These are phyloP conservation scores for Chaenocephalus aceratus DNA, from an alignment of 2,113 vertebrate species.

Conservation along the genomic window DNA sequence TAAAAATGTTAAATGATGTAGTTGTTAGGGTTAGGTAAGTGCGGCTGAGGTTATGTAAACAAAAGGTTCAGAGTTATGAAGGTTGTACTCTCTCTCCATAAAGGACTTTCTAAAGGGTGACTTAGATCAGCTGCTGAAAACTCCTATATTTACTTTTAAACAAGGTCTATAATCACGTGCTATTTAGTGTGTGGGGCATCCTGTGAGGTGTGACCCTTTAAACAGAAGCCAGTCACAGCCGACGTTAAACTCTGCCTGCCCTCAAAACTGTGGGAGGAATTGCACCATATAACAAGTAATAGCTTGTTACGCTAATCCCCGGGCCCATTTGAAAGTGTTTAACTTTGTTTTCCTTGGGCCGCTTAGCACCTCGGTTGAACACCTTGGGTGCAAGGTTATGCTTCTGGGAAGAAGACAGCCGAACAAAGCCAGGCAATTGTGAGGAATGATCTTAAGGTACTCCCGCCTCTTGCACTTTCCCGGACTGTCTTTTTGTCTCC, in stretches of 20 bases:
- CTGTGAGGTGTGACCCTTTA: slow-evolving; percentile 77
- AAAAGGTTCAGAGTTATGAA: slow-evolving; percentile 21
- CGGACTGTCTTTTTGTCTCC: slow-evolving; percentile 34
- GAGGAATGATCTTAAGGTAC: slow-evolving; percentile 50
- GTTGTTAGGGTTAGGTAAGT: not conserved
- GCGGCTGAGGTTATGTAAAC: not conserved
- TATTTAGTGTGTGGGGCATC: slow-evolving; percentile 75
- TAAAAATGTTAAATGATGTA: not conserved
- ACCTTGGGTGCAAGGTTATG: slow-evolving; percentile 76
- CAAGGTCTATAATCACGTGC: slow-evolving; percentile 78
- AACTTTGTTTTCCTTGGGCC: slow-evolving; percentile 73
- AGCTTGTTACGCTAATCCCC: slow-evolving; percentile 77
- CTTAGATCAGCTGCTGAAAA: slow-evolving; percentile 65
- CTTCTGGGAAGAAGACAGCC: slow-evolving; percentile 57
- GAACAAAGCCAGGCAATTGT: slow-evolving; percentile 63
- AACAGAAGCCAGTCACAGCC: slow-evolving; percentile 78
- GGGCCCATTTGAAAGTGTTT: slow-evolving; percentile 84
- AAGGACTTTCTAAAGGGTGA: slow-evolving; percentile 17
- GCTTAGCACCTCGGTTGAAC: slow-evolving; percentile 53
- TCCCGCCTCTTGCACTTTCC: slow-evolving; percentile 37
- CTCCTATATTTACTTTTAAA: slow-evolving; percentile 82
- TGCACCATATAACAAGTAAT: slow-evolving; percentile 80
- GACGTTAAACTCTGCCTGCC: slow-evolving; percentile 82
- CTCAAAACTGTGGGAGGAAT: slow-evolving; percentile 77
- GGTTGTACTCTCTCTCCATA: slow-evolving; percentile 36